Evolutionary conservation across 2,797 vertebrate genomes (phyloP).

Genomic region (Mastacembelus armatus): DNA sequence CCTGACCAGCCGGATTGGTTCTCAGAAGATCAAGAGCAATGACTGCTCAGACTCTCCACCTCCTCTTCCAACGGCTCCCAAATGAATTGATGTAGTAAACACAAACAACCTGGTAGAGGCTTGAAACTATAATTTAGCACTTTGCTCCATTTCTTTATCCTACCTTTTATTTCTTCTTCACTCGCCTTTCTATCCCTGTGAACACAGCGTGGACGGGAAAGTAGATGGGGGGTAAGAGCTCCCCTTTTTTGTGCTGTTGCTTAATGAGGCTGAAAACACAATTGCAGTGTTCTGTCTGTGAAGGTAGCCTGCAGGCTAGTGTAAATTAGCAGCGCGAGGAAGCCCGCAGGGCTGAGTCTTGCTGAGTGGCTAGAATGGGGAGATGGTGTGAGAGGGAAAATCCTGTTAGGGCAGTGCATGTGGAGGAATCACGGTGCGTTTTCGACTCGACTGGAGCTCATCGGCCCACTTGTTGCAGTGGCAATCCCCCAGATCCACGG

Average conservation of each 20-base stretch:
- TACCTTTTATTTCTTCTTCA: constrained; percentile 44
- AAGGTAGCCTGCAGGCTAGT: constrained; percentile 85
- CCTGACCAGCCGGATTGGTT: constrained; percentile 79
- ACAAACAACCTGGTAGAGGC: constrained; percentile 67
- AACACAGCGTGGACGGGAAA: constrained; percentile 69
- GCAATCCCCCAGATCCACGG: constrained; percentile 8
- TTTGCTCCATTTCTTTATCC: constrained; percentile 50
- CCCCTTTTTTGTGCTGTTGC: constrained; percentile 75
- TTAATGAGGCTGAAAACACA: constrained; percentile 91
- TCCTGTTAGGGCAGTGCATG: constrained; percentile 74
- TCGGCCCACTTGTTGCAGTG: constrained; percentile 71
- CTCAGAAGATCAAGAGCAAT: constrained; percentile 69
- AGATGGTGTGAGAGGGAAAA: constrained; percentile 68
- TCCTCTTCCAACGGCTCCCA: constrained; percentile 46
- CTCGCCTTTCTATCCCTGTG: constrained; percentile 28
- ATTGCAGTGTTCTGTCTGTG: constrained; percentile 86
- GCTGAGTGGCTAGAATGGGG: constrained; percentile 80
- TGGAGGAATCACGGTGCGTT: constrained; percentile 66
- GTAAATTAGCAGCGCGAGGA: constrained; percentile 86
- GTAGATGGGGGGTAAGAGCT: constrained; percentile 58
- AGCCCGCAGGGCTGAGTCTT: constrained; percentile 82
- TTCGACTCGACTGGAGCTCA: constrained; percentile 37
- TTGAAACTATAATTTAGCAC: constrained; percentile 65
- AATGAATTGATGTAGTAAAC: constrained; percentile 62
- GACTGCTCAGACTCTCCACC: constrained; percentile 57